Evolutionary conservation across 2,113 vertebrate species (phyloP), one percentile per base, ranked within the genome.

Genomic region (Ceyx margarethae): DNA sequence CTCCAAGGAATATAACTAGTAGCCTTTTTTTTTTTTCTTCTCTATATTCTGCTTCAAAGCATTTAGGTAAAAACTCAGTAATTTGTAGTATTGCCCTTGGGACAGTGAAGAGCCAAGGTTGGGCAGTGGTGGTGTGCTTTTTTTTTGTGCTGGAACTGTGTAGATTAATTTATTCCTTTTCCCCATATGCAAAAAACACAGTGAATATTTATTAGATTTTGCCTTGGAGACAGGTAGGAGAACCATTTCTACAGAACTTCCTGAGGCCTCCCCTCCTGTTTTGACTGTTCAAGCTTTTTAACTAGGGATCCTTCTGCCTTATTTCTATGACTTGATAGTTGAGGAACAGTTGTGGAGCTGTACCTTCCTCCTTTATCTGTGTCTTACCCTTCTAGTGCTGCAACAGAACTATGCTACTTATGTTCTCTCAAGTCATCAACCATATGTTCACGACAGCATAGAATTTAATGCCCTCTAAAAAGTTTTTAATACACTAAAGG

Each of bases 1-100:
- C 94, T 94, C 93, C 40, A 83, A 87, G 87, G 92, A 92, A 37
- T 85, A 71, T 28, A 57, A 4, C 51, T 71, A 79, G 73, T 51
- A 73, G 60, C 13, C 54, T 69, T 86, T 69, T 84, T 65, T 68
- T 80, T 74, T 51, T 19, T 35, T 35, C 35, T 35, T 37, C 37
- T 69, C 67, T 62, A 0, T 74, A 11, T 60, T 91, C 54, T 67
- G 10, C 76, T 81, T 87, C 72, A 81, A 68, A 91, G 53, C n/a
- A 29, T 64, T 91, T 92, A 83, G 56, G 64, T 78, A 23, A 62
- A 74, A 87, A 56, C 57, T 93, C 48, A 16, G 35, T 80, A 62
- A 46, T 82, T 37, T 10, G 0, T 71, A 66, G 26, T 48, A 13
- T 56, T 85, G 43, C 81, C 67, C 35, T 89, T 92, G 79, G 67